Percentiles rank a stretch among this genome's conserved stretches.
phyloP scores from a whole-genome alignment of 2,113 vertebrate genomes.

The Mandrillus leucophaeus region DNA sequence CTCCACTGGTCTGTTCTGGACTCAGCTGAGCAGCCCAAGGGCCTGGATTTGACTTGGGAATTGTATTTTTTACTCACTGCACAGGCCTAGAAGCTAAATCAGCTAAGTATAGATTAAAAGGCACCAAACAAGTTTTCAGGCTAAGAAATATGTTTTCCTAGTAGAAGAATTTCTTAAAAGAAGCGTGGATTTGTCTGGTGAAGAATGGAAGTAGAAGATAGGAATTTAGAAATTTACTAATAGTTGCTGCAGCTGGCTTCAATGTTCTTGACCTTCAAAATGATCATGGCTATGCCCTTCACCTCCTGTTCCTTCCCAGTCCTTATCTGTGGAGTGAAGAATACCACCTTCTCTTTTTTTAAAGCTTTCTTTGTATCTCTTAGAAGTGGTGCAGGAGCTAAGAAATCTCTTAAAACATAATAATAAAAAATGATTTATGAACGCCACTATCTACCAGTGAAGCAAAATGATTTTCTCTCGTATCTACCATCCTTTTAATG shows the following conservation, averaged over 20 bases:
- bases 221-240: neutral
- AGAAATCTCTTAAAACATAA: constrained; percentile 56
- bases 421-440: constrained; percentile 38
- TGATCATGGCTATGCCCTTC: neutral
- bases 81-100: constrained; percentile 28
- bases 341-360: neutral
- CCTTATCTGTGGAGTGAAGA: constrained; percentile 45
- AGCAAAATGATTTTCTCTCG: constrained; percentile 45
- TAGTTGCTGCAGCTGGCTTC: neutral
- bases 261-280: constrained; percentile 27
- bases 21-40: neutral
- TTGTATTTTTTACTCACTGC: constrained; percentile 2
- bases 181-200: constrained; percentile 5
- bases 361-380: neutral
- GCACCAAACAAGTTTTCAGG: neutral
- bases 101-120: neutral
- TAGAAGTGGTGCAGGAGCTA: neutral
- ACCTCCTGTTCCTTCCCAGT: neutral
- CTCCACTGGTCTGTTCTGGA: neutral
- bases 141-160: constrained; percentile 40
- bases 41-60: neutral
- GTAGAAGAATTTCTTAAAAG: neutral
- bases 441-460: constrained; percentile 21
- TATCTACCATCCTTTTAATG: constrained; percentile 30
- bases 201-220: neutral